These are phyloP conservation scores for Pangasius sanitwongsei DNA, from an alignment of 2,797 vertebrate species.

Conservation along the genomic window DNA sequence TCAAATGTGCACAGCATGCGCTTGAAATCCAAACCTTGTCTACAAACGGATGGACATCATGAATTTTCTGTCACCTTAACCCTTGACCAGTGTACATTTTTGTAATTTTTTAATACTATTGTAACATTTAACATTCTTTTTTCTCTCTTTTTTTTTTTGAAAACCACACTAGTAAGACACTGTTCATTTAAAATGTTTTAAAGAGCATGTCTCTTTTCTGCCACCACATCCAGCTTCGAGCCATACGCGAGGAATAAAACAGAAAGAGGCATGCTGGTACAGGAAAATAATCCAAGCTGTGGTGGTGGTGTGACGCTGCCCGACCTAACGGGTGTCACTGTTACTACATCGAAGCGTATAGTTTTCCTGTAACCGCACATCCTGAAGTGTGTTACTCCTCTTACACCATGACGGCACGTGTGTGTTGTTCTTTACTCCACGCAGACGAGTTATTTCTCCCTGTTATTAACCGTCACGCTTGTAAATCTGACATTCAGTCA, in stretches of 20 bases:
- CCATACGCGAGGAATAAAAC: no score
- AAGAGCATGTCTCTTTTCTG: no score
- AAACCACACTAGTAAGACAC: background rate
- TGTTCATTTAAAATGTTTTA: background rate
- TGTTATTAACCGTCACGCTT: background rate
- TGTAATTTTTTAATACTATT: background rate
- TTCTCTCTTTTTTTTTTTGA: background rate
- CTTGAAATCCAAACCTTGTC: background rate
- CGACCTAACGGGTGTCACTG: background rate
- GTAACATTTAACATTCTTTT: no score
- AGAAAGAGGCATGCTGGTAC: no score
- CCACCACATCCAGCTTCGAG: no score
- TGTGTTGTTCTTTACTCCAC: background rate
- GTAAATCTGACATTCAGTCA: background rate
- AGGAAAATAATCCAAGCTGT: background rate
- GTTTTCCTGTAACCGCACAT: no score
- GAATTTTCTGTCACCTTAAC: background rate
- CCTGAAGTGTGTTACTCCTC: no score
- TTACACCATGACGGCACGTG: background rate
- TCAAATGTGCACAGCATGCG: slow-evolving; percentile 4
- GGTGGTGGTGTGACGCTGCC: background rate
- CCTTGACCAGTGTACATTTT: background rate
- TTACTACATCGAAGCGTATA: background rate
- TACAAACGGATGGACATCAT: background rate
- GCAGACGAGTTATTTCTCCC: background rate